Percentiles rank a stretch among this genome's conserved stretches.
These are phyloP conservation scores for Gymnogyps californianus DNA, from an alignment of 2,113 vertebrate species.

Conservation along the genomic window DNA sequence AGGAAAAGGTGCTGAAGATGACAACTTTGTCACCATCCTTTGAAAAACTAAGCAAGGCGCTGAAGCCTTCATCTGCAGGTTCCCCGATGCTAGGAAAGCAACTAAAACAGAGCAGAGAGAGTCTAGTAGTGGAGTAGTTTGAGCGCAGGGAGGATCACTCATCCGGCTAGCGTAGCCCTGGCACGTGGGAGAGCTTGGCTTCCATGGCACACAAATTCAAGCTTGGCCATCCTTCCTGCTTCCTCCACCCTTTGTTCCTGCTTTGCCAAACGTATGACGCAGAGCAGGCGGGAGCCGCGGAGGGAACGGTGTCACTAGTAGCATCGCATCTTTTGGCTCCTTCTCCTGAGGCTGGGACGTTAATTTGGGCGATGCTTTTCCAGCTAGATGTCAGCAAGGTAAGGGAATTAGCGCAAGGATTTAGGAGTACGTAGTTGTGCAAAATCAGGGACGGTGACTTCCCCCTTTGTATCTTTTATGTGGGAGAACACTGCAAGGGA, in stretches of 20 bases:
- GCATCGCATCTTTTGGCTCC: neutral
- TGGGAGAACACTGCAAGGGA: neutral
- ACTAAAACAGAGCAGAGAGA: neutral
- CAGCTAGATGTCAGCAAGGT: neutral
- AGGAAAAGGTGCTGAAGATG: neutral
- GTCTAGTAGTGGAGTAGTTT: neutral
- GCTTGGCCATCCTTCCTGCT: neutral
- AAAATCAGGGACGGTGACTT: neutral
- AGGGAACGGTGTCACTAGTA: neutral
- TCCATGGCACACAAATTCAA: neutral
- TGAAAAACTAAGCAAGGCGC: neutral
- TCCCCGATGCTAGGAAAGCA: neutral
- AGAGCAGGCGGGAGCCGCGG: neutral
- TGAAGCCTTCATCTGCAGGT: neutral
- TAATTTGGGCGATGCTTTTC: neutral
- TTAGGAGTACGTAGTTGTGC: neutral
- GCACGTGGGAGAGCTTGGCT: neutral
- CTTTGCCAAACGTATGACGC: accelerated
- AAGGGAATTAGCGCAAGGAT: neutral
- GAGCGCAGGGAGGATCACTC: neutral
- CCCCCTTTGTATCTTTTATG: accelerated
- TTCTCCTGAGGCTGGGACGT: neutral
- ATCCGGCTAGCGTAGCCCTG: neutral
- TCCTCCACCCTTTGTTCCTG: neutral
- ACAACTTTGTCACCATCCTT: neutral